Percentiles rank a stretch among this genome's conserved stretches.
These are phyloP conservation scores for Drosophila ogumai DNA, from an alignment of 1,140 invertebrate genomes.

Conservation along the genomic window DNA sequence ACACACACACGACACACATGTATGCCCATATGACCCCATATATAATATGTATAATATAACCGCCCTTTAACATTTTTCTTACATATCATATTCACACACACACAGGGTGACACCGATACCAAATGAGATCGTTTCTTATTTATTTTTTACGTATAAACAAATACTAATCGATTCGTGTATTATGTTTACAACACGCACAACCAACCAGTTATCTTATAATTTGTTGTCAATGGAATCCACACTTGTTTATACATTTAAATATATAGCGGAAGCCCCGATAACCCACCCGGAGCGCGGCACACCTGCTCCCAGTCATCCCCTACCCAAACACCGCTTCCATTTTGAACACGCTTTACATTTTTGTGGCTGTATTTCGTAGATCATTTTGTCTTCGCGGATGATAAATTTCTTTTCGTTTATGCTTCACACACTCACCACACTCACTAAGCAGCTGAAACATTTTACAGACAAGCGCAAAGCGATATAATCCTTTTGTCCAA, in stretches of 20 bases:
- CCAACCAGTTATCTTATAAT: constrained; percentile 45
- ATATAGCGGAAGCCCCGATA: constrained; percentile 12
- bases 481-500: not conserved
- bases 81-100: constrained; percentile 31
- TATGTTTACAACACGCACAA: constrained; percentile 65
- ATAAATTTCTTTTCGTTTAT: constrained; percentile 30
- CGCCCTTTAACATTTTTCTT: constrained; percentile 28
- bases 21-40: constrained; percentile 27
- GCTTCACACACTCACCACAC: constrained; percentile 43
- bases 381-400: constrained; percentile 25
- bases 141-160: constrained; percentile 55
- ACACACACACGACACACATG: constrained; percentile 9
- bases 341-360: constrained; percentile 48
- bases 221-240: constrained; percentile 46
- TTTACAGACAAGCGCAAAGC: not conserved
- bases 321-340: constrained; percentile 28
- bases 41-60: constrained; percentile 47
- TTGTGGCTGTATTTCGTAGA: constrained; percentile 55
- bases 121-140: constrained; percentile 44
- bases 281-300: constrained; percentile 9
- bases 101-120: constrained; percentile 35
- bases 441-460: constrained; percentile 2
- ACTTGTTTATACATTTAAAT: constrained; percentile 9
- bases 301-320: not conserved
- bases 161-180: constrained; percentile 84